phyloP scores from a whole-genome alignment of 2,113 vertebrate species.

The Accipiter virgatus region DNA sequence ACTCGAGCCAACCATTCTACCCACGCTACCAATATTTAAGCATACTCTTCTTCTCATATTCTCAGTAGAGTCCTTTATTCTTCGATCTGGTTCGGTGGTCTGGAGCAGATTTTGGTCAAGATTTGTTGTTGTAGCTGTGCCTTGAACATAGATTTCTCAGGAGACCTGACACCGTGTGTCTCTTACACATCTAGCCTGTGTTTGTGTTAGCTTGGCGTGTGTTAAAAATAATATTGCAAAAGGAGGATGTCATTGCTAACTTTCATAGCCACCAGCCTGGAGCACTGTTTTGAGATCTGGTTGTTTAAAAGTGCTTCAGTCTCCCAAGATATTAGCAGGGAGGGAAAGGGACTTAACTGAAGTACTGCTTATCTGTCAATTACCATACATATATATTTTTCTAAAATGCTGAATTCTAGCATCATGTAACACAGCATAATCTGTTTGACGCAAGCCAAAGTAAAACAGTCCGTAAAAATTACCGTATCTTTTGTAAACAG shows the following conservation, averaged over 20 bases:
- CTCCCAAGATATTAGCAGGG: not conserved
- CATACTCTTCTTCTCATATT: not conserved
- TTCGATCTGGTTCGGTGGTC: not conserved
- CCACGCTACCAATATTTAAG: not conserved
- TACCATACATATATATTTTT: not conserved
- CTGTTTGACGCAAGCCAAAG: not conserved
- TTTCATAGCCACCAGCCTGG: conserved; percentile 20
- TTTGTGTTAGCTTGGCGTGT: not conserved
- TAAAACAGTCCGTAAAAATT: not conserved
- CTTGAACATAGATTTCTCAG: not conserved
- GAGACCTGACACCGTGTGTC: not conserved
- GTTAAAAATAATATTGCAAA: conserved; percentile 44
- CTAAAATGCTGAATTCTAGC: not conserved
- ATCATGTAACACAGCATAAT: not conserved
- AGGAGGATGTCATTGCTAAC: not conserved
- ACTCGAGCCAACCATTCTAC: not conserved
- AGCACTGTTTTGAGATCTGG: not conserved
- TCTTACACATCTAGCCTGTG: not conserved
- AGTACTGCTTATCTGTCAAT: not conserved
- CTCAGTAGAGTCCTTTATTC: not conserved
- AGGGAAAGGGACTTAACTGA: not conserved
- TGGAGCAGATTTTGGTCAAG: not conserved
- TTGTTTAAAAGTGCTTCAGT: not conserved
- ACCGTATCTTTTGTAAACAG: not conserved
- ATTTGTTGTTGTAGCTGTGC: not conserved